Evolutionary conservation across 2,113 vertebrate species (phyloP).

Genomic region (Myanophis thanlyinensis): DNA sequence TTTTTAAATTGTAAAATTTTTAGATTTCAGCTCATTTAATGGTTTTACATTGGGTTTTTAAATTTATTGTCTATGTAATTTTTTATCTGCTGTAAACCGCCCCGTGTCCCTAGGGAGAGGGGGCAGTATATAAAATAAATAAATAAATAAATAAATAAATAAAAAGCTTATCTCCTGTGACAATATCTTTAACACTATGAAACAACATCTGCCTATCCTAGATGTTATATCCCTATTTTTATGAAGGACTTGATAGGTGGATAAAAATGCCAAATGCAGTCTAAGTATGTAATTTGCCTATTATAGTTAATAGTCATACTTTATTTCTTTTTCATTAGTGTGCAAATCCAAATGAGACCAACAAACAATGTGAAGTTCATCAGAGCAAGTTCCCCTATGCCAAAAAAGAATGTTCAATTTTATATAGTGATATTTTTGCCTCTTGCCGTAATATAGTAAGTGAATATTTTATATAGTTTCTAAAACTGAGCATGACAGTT

Average conservation of each 20-base stretch:
- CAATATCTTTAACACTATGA: background rate
- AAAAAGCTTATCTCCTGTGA: too few species aligned
- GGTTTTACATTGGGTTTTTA: too few species aligned
- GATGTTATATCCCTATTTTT: too few species aligned
- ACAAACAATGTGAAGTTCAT: slow-evolving; percentile 91
- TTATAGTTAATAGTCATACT: background rate
- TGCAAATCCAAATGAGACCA: slow-evolving; percentile 82
- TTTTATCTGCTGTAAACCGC: too few species aligned
- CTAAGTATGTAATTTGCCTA: background rate
- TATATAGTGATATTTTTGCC: slow-evolving; percentile 96
- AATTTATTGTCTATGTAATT: too few species aligned
- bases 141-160: too few species aligned
- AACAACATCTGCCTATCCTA: background rate
- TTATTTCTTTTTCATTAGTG: slow-evolving; percentile 75
- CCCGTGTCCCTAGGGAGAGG: too few species aligned
- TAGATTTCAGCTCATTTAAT: too few species aligned
- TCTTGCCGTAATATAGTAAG: slow-evolving; percentile 97
- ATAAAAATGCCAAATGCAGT: background rate
- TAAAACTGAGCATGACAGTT: background rate
- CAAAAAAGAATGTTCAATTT: slow-evolving; percentile 93
- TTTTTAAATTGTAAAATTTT: too few species aligned
- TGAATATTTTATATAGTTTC: slow-evolving; percentile 27
- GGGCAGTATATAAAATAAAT: too few species aligned
- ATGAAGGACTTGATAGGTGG: background rate
- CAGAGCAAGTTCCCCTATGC: slow-evolving; percentile 95